phyloP scores from a whole-genome alignment of 2,888 invertebrate genomes.

The Callyntrura guangdongensis region DNA sequence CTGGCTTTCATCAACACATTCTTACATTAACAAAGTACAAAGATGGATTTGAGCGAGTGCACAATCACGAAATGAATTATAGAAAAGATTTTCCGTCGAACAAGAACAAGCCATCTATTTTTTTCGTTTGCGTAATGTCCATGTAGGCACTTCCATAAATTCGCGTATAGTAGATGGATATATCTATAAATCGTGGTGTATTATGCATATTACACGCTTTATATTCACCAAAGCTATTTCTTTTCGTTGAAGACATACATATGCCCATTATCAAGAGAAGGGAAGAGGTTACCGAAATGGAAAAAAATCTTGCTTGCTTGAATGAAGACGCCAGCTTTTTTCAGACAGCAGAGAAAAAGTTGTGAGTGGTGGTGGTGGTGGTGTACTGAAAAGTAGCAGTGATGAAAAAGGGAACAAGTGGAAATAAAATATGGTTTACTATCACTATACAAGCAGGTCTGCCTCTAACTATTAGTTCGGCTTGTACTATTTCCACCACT shows the following conservation, averaged over 20 bases:
- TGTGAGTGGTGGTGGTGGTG: neutral
- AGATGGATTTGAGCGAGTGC: conserved; percentile 34
- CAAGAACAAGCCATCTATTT: conserved; percentile 59
- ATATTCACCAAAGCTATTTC: neutral
- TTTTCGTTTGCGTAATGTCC: conserved; percentile 21
- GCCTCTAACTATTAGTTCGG: conserved; percentile 33
- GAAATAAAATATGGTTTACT: conserved; percentile 57
- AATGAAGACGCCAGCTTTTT: conserved; percentile 64
- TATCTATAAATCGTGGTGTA: neutral
- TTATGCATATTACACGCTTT: too few relatives aligned
- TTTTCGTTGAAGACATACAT: neutral
- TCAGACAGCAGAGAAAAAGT: conserved; percentile 32
- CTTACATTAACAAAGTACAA: conserved; percentile 20
- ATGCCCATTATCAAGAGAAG: conserved; percentile 22
- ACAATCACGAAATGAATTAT: conserved; percentile 77
- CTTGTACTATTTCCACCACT: conserved; percentile 11
- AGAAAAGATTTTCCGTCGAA: conserved; percentile 53
- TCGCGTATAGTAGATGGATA: neutral
- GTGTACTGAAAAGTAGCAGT: conserved; percentile 24
- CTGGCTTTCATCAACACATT: conserved; percentile 68
- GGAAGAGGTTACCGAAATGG: conserved; percentile 60
- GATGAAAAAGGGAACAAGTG: conserved; percentile 69
- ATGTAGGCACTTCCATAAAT: neutral
- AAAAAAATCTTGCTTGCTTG: conserved; percentile 54
- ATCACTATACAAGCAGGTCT: neutral